phyloP scores from a whole-genome alignment of 2,888 invertebrate species.

The Drosophila phalerata region DNA sequence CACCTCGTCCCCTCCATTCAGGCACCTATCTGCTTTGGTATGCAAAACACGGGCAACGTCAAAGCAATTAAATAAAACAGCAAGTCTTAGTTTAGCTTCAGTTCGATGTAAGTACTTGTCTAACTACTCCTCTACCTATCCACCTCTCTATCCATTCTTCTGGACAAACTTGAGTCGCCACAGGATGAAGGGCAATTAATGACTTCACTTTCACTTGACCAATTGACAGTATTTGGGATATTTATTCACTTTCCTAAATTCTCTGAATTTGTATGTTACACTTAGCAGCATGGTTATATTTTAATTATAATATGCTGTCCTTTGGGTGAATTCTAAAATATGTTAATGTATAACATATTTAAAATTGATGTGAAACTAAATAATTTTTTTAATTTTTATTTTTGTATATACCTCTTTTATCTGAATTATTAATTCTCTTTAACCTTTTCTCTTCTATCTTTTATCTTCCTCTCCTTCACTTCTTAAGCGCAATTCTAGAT shows the following conservation, averaged over 20 bases:
- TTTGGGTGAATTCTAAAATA: too few species aligned
- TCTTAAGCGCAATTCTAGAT: too few species aligned
- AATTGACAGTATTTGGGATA: constrained; percentile 47
- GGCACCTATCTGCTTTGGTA: constrained; percentile 17
- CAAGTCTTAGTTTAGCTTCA: constrained; percentile 25
- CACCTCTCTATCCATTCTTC: background rate
- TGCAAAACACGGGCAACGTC: constrained; percentile 72
- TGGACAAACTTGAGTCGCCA: constrained; percentile 38
- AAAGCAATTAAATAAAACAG: constrained; percentile 70
- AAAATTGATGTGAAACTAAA: too few species aligned
- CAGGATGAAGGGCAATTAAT: constrained; percentile 54
- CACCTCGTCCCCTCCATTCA: background rate
- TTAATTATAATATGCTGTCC: background rate
- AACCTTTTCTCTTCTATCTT: too few species aligned
- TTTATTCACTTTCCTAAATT: constrained; percentile 23
- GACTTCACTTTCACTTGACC: constrained; percentile 49
- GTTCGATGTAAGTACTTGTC: constrained; percentile 13
- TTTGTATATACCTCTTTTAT: too few species aligned
- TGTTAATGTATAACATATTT: too few species aligned
- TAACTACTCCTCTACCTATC: background rate
- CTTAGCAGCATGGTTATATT: background rate
- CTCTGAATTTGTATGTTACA: constrained; percentile 37
- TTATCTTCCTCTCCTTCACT: too few species aligned
- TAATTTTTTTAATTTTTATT: too few species aligned
- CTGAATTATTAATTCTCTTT: too few species aligned